These are phyloP conservation scores for Eumaeus atala DNA, from an alignment of 1,140 invertebrate genomes.

Conservation along the genomic window DNA sequence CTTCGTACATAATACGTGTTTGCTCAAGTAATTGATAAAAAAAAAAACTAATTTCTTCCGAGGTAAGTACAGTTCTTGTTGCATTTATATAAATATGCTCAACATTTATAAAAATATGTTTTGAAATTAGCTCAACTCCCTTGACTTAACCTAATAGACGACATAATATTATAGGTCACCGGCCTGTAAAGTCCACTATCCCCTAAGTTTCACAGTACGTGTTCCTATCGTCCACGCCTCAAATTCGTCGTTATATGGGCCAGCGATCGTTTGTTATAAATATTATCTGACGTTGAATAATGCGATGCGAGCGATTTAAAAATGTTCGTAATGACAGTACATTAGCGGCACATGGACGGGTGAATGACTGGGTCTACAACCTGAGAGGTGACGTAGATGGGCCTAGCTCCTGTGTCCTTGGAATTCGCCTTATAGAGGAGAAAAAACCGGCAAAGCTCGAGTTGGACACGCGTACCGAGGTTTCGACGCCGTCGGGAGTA, in stretches of 20 bases:
- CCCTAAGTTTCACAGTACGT: too few species aligned
- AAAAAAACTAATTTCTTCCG: not conserved
- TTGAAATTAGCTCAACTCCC: too few species aligned
- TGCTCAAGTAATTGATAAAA: not conserved
- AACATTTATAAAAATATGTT: too few species aligned
- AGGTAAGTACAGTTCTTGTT: not conserved
- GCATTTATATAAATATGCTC: too few species aligned
- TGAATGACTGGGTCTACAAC: conserved; percentile 56
- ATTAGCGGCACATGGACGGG: conserved; percentile 25
- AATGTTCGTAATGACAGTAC: conserved; percentile 13
- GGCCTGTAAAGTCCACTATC: too few species aligned
- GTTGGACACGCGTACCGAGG: too few species aligned
- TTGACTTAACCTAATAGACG: too few species aligned
- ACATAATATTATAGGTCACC: too few species aligned
- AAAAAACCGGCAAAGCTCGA: not conserved
- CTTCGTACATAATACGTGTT: conserved; percentile 2
- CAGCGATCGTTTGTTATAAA: conserved; percentile 2
- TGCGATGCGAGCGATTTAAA: conserved; percentile 4
- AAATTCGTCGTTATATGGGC: not conserved
- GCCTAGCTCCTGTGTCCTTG: conserved; percentile 35
- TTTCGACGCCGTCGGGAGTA: too few species aligned
- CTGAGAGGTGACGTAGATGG: conserved; percentile 38
- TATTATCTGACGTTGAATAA: conserved; percentile 9
- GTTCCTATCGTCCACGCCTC: too few species aligned
- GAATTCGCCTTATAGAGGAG: conserved; percentile 17